Evolutionary conservation across 2,888 invertebrate genomes (phyloP), one percentile per base, ranked within the genome.

Genomic region (Thereva unica): DNA sequence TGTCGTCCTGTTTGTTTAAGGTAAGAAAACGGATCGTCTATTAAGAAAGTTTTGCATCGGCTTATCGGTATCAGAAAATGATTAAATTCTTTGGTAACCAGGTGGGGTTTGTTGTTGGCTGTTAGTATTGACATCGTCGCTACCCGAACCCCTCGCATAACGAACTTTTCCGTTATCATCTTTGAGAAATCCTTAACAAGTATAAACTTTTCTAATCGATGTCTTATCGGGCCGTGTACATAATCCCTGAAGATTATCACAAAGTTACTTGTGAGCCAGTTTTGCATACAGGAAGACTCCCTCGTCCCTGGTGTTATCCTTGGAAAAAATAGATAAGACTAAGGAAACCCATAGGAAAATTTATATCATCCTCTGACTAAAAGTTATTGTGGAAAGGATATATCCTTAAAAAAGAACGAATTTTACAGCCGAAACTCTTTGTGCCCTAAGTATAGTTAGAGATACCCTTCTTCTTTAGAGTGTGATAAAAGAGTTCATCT

Each of bases 31-130:
- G 35, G 52, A 12, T 10, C 34, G 4, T 3, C 57, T 10, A 6
- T 9, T 2, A 50, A 34, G 50, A n/a, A 40, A 50, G 50, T 12
- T 61, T 55, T 40, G 61, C 40, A 61, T 50, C 41, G 50, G 50
- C 50, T 57, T 61, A 50, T 61, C 50, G 50, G 61, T 49, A 61
- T 61, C 50, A 61, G 50, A 61, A 61, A 61, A 61, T 61, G 50
- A 61, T 61, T 50, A 61, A 50, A 61, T 40, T 61, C 40, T 37
- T 34, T 50, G 40, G 50, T 50, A 50, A 50, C 40, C n/a, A 12
- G 23, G 41, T 61, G 23, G 49, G 49, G 50, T 49, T 50, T 41
- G 34, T 41, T 23, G 6, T 50, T 40, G 50, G 41, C 50, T 50
- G 50, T 61, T 49, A 50, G 49, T 49, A 50, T 50, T 50, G 10